Base-by-base conservation (phyloP, 1,140 invertebrate species). In the Euwallacea fornicatus region DNA sequence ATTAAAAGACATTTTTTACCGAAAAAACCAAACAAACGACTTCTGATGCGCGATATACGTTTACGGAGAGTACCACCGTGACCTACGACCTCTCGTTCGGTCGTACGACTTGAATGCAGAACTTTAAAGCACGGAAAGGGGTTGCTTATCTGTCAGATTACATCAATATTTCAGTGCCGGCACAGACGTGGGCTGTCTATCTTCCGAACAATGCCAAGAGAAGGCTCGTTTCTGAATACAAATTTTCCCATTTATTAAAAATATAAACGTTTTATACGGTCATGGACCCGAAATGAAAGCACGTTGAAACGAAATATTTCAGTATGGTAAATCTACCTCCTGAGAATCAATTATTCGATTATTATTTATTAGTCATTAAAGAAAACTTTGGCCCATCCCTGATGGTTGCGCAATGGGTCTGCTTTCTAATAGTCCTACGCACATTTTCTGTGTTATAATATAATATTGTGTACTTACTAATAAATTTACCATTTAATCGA, bases 141-240 rank as follows among this genome's bases (percentile, higher is more conserved):
- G 75, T 76, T 73, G 74, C 76, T 77, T 77, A 77, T 77, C 76
- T 74, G 75, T 72, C 72, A 74, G 75, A 76, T 77, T 77, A 76
- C 74, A 77, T 77, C 76, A 73, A 77, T 76, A 77, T 77, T 77
- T 77, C 68, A 75, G 76, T 74, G 73, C 76, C 73, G 61, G 66
- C 59, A 66, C 21, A 68, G 68, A 76, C 75, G 76, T 77, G 76
- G 76, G 76, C 73, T 66, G 76, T 73, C 73, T 77, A 77, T 77
- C 76, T 77, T 64, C 65, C 13, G 60, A 69, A 77, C 75, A 76
- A 76, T 76, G 72, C 74, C 53, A 71, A 53, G 56, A 56, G 54
- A 69, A 76, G 71, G 71, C 71, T 73, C 71, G 66, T 76, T 76
- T 72, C 75, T 77, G 76, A 77, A 77, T 77, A 77, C 76, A 76